Base-by-base conservation (phyloP, 2,888 invertebrate genomes). In the Didymodactylos carnosus region DNA sequence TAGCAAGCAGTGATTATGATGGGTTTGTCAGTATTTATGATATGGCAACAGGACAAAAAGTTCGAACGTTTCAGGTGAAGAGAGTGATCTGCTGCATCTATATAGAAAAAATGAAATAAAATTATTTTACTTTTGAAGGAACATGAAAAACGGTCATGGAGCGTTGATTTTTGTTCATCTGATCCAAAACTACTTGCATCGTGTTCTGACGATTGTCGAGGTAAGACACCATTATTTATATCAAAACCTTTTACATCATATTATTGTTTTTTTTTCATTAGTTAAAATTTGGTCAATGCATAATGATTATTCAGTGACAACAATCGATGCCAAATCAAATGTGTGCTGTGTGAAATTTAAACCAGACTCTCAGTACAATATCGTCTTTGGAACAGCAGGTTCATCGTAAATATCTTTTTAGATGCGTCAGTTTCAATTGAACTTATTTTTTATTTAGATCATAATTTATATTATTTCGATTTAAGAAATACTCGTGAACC, bases 401-500 rank as follows among this genome's bases (percentile, higher is more conserved):
- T n/a, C 85, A n/a, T n/a, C n/a, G n/a, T n/a, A n/a, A n/a, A n/a
- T n/a, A n/a, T n/a, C 35, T 16, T 41, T 72, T 71, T 23, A 39
- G 16, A 70, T 43, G 35, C 19, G 11, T 35, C n/a, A 69, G 53
- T 29, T 13, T 72, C 41, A 72, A 62, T 73, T 49, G 27, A 74
- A 35, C 74, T 73, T 72, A 77, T 79, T 49, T 79, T 85, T n/a
- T n/a, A n/a, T n/a, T n/a, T n/a, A n/a, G 94, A 94, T 85, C 94
- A 94, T 83, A 92, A 91, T 85, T 92, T 94, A 72, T 92, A 94
- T 83, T 93, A 94, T 82, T 94, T 93, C 83, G 94, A 94, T 85
- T 86, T 94, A 77, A 86, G 94, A 46, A 89, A 91, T 78, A 88
- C 90, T 80, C 88, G 89, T 75, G 88, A 89, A 77, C 89, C 93